phyloP scores from a whole-genome alignment of 2,888 invertebrate species.

The Acleris laterana region DNA sequence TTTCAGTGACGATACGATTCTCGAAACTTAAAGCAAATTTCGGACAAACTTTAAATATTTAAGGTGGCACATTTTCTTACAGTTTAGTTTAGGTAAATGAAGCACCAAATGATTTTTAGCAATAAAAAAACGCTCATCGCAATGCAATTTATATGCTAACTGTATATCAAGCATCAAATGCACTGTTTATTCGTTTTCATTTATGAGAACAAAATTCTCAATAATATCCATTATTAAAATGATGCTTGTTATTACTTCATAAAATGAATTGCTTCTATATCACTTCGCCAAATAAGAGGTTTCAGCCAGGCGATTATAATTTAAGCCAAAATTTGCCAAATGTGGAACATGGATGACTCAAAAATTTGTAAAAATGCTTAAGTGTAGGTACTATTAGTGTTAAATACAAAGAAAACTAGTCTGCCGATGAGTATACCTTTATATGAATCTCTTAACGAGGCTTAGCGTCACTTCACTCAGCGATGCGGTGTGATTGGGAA shows the following conservation, averaged over 20 bases:
- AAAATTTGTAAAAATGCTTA: constrained; percentile 58
- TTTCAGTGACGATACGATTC: too few species aligned
- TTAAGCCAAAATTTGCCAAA: constrained; percentile 82
- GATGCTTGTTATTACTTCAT: constrained; percentile 26
- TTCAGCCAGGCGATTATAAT: constrained; percentile 59
- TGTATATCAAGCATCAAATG: constrained; percentile 65
- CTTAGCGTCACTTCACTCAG: constrained; percentile 19
- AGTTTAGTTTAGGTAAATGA: constrained; percentile 11
- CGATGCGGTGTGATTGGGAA: not conserved
- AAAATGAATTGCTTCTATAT: constrained; percentile 33
- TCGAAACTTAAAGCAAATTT: too few species aligned
- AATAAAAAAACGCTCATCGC: constrained; percentile 25
- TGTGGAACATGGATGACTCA: constrained; percentile 58
- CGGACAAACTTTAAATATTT: too few species aligned
- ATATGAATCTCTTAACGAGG: constrained; percentile 17
- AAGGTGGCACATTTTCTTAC: constrained; percentile 1
- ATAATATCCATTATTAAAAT: constrained; percentile 45
- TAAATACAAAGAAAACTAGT: constrained; percentile 54
- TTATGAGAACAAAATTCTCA: constrained; percentile 69
- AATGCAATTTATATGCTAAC: constrained; percentile 21
- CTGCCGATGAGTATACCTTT: constrained; percentile 38
- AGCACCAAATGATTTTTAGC: constrained; percentile 28
- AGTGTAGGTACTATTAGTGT: constrained; percentile 56
- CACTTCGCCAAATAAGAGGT: constrained; percentile 27
- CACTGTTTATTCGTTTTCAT: constrained; percentile 46